Base-by-base conservation (phyloP, 1,140 invertebrate species). In the Ruditapes philippinarum region DNA sequence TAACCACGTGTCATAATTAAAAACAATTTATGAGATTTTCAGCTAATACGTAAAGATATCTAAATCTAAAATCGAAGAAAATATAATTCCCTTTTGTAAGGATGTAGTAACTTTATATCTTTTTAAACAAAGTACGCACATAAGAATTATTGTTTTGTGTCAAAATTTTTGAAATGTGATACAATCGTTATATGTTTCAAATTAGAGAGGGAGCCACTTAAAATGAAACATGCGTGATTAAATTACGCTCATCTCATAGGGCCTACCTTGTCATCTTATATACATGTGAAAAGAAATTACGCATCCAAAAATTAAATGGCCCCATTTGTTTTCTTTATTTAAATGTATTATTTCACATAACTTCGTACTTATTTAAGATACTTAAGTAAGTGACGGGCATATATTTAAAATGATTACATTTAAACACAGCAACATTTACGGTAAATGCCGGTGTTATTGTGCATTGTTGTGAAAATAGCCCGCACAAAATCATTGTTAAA, bases 111-210 rank as follows among this genome's bases (percentile, higher is more conserved):
- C n/a, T 68, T 45, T 80, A 88, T 88, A 78, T 40, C 76, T 51
- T 19, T 25, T 80, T 88, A 49, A 84, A 78, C 74, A 88, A 88
- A 88, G 22, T 57, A 80, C 25, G 70, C 73, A 88, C 85, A 88
- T 88, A 68, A 76, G 57, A 88, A 88, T 88, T 88, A 88, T 88
- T 88, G 85, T 88, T 88, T 88, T 88, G 85, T 80, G 85, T 80
- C 76, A 80, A 70, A 78, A 80, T 31, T 68, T 70, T 49, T 70
- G 85, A 88, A 88, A 88, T 80, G n/a, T 54, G 73, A 88, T 36
- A 65, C 45, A 2, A 31, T 31, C 38, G 19, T 68, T 65, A 88
- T 51, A 7, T 33, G 60, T 62, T 62, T 78, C 78, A 88, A 88
- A 88, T 88, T 88, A 88, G 51, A 78, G 76, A 88, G 85, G 85